A percentile compares a stretch with the other conserved stretches of the same genome.
These are phyloP conservation scores for Chaunax sp. DNA, from an alignment of 2,797 vertebrate genomes.

Conservation along the genomic window DNA sequence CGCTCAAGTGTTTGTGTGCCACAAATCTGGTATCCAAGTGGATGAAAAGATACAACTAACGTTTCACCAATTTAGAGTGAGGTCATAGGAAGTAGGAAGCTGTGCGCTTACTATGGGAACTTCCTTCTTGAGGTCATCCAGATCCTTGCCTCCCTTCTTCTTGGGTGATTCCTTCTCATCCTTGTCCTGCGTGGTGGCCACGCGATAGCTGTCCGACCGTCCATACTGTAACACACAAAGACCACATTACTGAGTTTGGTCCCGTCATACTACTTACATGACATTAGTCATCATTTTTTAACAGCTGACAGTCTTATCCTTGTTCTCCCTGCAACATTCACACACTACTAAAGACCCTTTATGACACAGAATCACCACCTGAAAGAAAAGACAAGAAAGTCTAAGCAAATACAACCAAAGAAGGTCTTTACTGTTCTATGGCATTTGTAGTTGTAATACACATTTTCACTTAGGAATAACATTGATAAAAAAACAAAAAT, in stretches of 20 bases:
- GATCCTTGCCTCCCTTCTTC: slow-evolving; percentile 89
- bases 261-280: neutral
- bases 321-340: neutral
- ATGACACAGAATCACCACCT: neutral
- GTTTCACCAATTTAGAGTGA: neutral
- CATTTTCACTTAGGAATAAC: neutral
- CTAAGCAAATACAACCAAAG: neutral
- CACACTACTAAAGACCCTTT: neutral
- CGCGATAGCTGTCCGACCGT: slow-evolving; percentile 93
- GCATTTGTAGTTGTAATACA: neutral
- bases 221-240: slow-evolving; percentile 84
- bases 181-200: slow-evolving; percentile 94
- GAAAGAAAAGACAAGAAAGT: neutral
- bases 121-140: slow-evolving; percentile 95
- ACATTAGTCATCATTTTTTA: neutral
- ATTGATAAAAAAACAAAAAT: neutral
- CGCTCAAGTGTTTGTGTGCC: neutral
- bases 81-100: slow-evolving; percentile 15
- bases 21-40: neutral
- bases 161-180: slow-evolving; percentile 89
- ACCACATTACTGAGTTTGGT: neutral
- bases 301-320: neutral
- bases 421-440: too few species aligned
- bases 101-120: slow-evolving; percentile 87
- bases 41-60: neutral